Evolutionary conservation across 2,113 vertebrate species (phyloP), one percentile per base, ranked within the genome.

Genomic region (Rhinichthys klamathensis): DNA sequence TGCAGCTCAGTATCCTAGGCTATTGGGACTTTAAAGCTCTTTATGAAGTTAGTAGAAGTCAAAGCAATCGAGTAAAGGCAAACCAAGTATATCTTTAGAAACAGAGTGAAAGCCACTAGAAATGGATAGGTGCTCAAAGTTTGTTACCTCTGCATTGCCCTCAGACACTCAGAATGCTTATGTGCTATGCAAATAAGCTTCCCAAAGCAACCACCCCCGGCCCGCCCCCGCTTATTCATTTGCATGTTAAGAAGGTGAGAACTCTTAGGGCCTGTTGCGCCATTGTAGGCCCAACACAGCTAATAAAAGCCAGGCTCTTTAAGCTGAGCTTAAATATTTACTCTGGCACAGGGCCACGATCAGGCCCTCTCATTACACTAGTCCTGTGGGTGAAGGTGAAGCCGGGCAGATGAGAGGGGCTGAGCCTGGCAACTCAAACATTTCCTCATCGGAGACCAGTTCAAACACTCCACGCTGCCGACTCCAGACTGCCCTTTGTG

Each of bases 291-390:
- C 84, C 85, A 87, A 80, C 90, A 87, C 88, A 90, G 87, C 92
- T 91, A 91, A 94, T 90, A 92, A 93, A 93, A 94, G 91, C 91
- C 92, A 15, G 90, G 89, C 88, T 77, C 88, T 84, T 90, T 92
- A 93, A 91, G 89, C 92, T 90, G 86, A 89, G 91, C 92, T 95
- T 95, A 93, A 94, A 95, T 94, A 95, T 95, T 94, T 93, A 94
- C 93, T 92, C 90, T 86, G 88, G 89, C 91, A 90, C 90, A 88
- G 91, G 88, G 90, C 85, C 91, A 89, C 92, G 92, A 92, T 93
- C 89, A 87, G 91, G 89, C 90, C 82, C 81, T 84, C 75, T 91
- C 88, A 90, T 93, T 94, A 94, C 93, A 90, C 88, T 63, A 18
- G 84, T 78, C 75, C 83, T 90, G 88, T 91, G 89, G 86, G 83